Percentiles rank a stretch among this genome's conserved stretches.
These are phyloP conservation scores for Lota lota DNA, from an alignment of 2,113 vertebrate genomes.

Conservation along the genomic window DNA sequence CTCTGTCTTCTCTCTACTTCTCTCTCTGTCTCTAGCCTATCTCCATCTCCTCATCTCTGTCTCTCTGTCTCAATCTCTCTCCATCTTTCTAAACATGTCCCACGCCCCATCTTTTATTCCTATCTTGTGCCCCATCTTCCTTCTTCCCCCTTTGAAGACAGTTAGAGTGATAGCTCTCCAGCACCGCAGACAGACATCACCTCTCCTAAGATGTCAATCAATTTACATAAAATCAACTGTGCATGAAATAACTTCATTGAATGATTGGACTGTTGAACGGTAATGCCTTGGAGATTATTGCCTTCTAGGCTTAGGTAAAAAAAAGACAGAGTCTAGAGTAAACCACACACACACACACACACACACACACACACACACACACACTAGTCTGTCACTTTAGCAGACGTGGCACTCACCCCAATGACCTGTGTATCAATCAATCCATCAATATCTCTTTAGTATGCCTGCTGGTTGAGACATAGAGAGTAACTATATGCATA, in stretches of 20 bases:
- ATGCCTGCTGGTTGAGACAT: slow-evolving; percentile 38
- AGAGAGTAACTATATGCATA: slow-evolving; percentile 52
- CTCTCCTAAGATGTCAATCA: slow-evolving; percentile 86
- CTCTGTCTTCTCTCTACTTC: slow-evolving; percentile 40
- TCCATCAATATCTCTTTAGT: slow-evolving; percentile 69
- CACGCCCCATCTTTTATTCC: too few relatives aligned
- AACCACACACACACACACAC: slow-evolving; percentile 8
- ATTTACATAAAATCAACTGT: slow-evolving; percentile 87
- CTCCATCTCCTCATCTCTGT: too few relatives aligned
- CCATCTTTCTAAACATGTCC: neutral
- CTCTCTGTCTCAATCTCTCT: slow-evolving; percentile 32
- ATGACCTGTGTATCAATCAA: slow-evolving; percentile 62
- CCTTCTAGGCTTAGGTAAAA: slow-evolving; percentile 60
- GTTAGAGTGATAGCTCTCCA: slow-evolving; percentile 83
- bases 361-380: too few relatives aligned
- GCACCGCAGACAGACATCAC: slow-evolving; percentile 75
- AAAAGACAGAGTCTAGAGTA: slow-evolving; percentile 37
- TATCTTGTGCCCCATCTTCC: slow-evolving; percentile 9
- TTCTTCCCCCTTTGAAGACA: slow-evolving; percentile 52
- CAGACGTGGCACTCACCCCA: slow-evolving; percentile 64
- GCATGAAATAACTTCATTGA: slow-evolving; percentile 86
- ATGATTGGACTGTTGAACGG: slow-evolving; percentile 66
- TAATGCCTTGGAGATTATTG: slow-evolving; percentile 63
- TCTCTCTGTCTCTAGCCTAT: slow-evolving; percentile 12
- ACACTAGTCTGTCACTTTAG: slow-evolving; percentile 57